phyloP scores from a whole-genome alignment of 2,797 vertebrate genomes.

The Masticophis lateralis region DNA sequence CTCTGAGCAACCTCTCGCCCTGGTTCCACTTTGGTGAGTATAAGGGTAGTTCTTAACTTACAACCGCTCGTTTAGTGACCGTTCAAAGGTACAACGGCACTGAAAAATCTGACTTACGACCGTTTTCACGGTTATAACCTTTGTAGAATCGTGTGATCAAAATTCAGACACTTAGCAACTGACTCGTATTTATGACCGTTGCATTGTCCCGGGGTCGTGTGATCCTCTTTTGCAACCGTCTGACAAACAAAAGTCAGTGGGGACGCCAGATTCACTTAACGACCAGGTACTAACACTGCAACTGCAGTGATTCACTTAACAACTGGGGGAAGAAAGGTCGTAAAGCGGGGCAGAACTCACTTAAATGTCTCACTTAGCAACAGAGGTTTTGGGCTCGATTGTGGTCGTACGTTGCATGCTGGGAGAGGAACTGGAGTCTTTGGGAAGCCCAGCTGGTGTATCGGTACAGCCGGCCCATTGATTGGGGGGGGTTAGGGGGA shows the following conservation, averaged over 20 bases:
- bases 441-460: neutral
- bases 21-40: constrained; percentile 87
- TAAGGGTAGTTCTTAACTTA: neutral
- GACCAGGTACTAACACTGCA: neutral
- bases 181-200: neutral
- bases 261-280: neutral
- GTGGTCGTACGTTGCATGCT: neutral
- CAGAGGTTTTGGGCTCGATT: neutral
- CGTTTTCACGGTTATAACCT: neutral
- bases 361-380: neutral
- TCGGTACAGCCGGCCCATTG: too few relatives aligned
- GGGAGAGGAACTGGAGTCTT: neutral
- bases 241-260: neutral
- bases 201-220: neutral
- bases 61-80: neutral
- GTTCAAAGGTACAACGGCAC: neutral
- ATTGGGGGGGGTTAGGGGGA: neutral
- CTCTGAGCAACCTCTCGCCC: constrained; percentile 86
- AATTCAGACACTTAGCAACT: neutral
- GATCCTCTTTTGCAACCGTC: neutral
- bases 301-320: neutral
- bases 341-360: neutral
- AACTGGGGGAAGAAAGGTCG: neutral
- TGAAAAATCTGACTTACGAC: neutral
- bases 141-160: neutral